Evolutionary conservation across 1,140 invertebrate species (phyloP), one percentile per base, ranked within the genome.

Genomic region (Drosophila subobscura): DNA sequence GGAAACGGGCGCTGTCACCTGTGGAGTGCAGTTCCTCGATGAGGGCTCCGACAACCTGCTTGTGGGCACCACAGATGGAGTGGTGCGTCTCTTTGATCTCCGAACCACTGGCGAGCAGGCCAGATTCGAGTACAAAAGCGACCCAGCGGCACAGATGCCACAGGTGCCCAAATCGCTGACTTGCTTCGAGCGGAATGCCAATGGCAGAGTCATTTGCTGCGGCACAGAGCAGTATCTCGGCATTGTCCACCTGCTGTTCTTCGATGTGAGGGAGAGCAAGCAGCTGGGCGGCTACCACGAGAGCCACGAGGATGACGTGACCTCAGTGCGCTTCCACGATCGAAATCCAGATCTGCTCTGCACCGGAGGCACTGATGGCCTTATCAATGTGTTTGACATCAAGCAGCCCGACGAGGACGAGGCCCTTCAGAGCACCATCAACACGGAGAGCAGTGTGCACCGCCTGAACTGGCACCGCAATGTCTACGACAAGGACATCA

Each of bases 341-440:
- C 92, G 74, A n/a, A 94, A 96, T 85, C 90, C 93, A 7, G 94
- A 97, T 90, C 91, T 93, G 16, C 84, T 98, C 46, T 94, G 94
- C 45, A 94, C 95, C 0, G 96, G 96, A 0, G 95, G 96, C 20
- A 94, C 94, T 0, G 97, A 98, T 92, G 97, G 97, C 0, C 92
- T 98, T 1, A 94, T 98, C 0, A 98, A 98, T 92, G 86, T 97
- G 16, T 98, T 95, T 91, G 95, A 98, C 90, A 92, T 98, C 1
- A 93, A 92, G 47, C 92, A 97, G 91, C 74, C 92, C 0, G 93
- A 91, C 2, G 97, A 98, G 92, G 96, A 97, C 64, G 95, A 96
- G 89, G 97, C 97, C 0, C 92, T 99, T 1, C 91, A 92, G 16
- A 94, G 94, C 80, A 96, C 95, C 2, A 93, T 97, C n/a, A 98